Evolutionary conservation across 2,113 vertebrate genomes (phyloP).

Genomic region (Quiscalus mexicanus): DNA sequence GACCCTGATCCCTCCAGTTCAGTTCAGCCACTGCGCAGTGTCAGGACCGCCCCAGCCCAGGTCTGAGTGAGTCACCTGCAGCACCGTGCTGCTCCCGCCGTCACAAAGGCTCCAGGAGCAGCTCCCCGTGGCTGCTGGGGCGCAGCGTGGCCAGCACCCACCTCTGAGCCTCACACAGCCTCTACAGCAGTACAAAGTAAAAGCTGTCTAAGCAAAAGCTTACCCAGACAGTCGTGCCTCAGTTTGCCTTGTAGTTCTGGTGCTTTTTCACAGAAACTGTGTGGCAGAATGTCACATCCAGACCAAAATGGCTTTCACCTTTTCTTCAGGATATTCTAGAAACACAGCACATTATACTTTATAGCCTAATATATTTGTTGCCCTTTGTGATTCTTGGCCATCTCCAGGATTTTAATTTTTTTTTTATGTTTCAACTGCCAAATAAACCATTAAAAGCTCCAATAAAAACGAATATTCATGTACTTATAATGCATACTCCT

Average conservation of each 20-base stretch:
- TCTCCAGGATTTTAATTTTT: background rate
- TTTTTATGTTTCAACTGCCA: conserved; percentile 44
- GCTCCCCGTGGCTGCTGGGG: background rate
- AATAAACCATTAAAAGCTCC: conserved; percentile 53
- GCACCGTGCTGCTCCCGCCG: rapidly evolving
- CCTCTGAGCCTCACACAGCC: background rate
- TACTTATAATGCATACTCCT: conserved; percentile 28
- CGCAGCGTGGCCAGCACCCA: rapidly evolving
- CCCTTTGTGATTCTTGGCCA: conserved; percentile 34
- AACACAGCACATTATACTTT: background rate
- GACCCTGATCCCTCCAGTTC: background rate
- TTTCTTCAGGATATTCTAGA: background rate
- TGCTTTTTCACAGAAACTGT: background rate
- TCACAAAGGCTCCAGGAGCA: rapidly evolving
- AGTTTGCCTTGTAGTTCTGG: background rate
- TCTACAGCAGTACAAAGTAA: rapidly evolving
- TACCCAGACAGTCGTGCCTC: background rate
- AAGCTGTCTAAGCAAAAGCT: background rate
- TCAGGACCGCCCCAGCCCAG: rapidly evolving
- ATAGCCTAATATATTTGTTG: background rate
- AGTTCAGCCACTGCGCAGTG: background rate
- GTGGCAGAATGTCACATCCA: background rate
- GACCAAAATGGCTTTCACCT: background rate
- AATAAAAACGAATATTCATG: conserved; percentile 49
- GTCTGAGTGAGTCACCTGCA: background rate